Evolutionary conservation across 2,888 invertebrate species (phyloP), one percentile per base, ranked within the genome.

Genomic region (Eupithecia centaureata): DNA sequence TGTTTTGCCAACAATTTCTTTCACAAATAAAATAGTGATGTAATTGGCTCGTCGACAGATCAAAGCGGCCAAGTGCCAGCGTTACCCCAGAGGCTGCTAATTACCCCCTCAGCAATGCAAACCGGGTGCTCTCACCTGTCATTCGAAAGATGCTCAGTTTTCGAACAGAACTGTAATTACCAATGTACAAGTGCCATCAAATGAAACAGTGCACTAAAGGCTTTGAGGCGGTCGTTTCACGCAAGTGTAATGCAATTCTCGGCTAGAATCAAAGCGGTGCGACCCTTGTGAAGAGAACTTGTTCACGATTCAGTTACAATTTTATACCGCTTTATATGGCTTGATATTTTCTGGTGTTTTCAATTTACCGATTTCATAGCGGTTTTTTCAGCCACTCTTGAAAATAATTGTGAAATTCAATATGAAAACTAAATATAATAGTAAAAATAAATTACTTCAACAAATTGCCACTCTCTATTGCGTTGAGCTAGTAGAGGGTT

Each of bases 211-310:
- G 82, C 75, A 76, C 77, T 79, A 85, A 86, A 82, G 79, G 82
- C 87, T 86, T 84, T 82, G 82, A 81, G 77, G 77, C 81, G 79
- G 79, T 81, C 84, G 84, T 86, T 86, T 84, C 82, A 82, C 84
- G 83, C 81, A 82, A 83, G 82, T 86, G 85, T 86, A 90, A 87
- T 86, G 83, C 82, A 86, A 88, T 89, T 87, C 85, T 77, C 78
- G 84, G 79, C 79, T 86, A 79, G 84, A 86, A 82, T 88, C 88
- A 89, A 88, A 89, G 87, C 83, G 78, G 75, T 12, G 25, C 30
- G 27, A 15, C 47, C 54, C 57, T 30, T 32, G 30, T 33, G 57
- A 32, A 57, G 12, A 30, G 57, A 58, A 62, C 59, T 57, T 58
- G 62, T 47, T 65, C 15, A 59, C 18, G 38, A 68, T 58, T 68